phyloP scores from a whole-genome alignment of 2,888 invertebrate genomes.

The Drosophila algonquin region DNA sequence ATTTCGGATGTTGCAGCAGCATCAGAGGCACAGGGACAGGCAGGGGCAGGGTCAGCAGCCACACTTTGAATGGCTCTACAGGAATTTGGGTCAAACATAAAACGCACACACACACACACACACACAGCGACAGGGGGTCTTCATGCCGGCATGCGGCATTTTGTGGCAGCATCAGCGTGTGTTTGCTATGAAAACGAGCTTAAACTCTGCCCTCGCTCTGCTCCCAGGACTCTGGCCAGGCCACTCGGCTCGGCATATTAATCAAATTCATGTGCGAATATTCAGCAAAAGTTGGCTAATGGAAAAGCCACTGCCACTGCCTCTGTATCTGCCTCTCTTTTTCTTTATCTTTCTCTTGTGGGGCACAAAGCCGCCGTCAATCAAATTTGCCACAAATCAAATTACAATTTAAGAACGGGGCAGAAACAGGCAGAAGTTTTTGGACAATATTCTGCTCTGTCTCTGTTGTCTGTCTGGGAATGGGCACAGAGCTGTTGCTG shows the following conservation, averaged over 20 bases:
- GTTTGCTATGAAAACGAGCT: conserved; percentile 1
- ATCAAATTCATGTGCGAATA: conserved; percentile 47
- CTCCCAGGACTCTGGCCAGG: conserved; percentile 5
- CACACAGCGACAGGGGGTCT: conserved; percentile 22
- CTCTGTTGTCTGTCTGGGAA: conserved; percentile 58
- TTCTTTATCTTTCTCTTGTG: conserved; percentile 1
- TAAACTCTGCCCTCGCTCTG: conserved; percentile 21
- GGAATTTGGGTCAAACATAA: conserved; percentile 62
- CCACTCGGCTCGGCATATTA: conserved; percentile 28
- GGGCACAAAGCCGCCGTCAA: conserved; percentile 32
- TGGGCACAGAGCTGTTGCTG: conserved; percentile 58
- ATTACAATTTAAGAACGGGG: conserved; percentile 66
- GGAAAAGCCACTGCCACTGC: conserved; percentile 35
- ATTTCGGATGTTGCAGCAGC: conserved; percentile 57
- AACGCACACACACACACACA: conserved; percentile 41
- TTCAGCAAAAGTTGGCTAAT: conserved; percentile 49
- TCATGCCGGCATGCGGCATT: conserved; percentile 49
- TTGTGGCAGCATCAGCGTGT: conserved; percentile 50
- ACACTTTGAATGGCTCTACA: conserved; percentile 47
- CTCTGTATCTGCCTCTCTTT: neutral
- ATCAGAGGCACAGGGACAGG: conserved; percentile 26
- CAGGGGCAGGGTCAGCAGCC: conserved; percentile 19
- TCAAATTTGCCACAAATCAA: conserved; percentile 56
- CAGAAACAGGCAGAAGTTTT: conserved; percentile 44
- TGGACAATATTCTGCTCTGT: conserved; percentile 54